Conservation (phyloP, 2,797 vertebrate genomes). For the Setipinna tenuifilis region DNA sequence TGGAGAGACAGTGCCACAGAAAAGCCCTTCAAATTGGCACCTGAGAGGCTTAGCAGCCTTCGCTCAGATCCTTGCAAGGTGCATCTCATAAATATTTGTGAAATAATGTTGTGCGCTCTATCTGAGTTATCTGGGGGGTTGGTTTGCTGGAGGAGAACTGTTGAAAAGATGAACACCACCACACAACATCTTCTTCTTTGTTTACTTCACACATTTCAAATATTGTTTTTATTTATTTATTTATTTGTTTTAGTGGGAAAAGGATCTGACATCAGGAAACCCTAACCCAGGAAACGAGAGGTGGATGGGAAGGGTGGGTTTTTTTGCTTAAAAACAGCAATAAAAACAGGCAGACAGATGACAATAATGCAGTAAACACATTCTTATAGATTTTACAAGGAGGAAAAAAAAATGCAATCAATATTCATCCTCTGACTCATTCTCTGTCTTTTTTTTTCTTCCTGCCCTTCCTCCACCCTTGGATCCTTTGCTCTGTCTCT, state of each 20-base stretch:
- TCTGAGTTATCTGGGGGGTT: background rate
- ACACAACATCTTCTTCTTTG: background rate
- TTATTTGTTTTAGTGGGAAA: background rate
- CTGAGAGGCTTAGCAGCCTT: background rate
- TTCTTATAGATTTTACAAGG: background rate
- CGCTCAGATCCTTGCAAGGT: background rate
- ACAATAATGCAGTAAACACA: background rate
- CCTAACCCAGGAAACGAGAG: background rate
- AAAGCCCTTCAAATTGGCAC: constrained; percentile 15
- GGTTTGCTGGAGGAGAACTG: background rate
- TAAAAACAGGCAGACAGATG: background rate
- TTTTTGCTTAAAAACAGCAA: background rate
- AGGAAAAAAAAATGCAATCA: background rate
- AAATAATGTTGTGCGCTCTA: background rate
- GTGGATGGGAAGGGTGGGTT: too few species aligned
- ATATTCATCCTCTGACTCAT: background rate
- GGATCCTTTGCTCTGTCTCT: background rate
- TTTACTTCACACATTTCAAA: background rate
- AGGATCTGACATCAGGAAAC: background rate
- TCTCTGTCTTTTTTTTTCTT: background rate
- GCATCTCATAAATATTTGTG: constrained; percentile 22
- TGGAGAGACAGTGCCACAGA: too few species aligned
- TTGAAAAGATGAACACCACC: background rate
- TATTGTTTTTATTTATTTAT: too few species aligned
- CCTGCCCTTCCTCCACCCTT: background rate